Base-by-base conservation (phyloP, 2,888 invertebrate species). In the Xanthorhoe designata region DNA sequence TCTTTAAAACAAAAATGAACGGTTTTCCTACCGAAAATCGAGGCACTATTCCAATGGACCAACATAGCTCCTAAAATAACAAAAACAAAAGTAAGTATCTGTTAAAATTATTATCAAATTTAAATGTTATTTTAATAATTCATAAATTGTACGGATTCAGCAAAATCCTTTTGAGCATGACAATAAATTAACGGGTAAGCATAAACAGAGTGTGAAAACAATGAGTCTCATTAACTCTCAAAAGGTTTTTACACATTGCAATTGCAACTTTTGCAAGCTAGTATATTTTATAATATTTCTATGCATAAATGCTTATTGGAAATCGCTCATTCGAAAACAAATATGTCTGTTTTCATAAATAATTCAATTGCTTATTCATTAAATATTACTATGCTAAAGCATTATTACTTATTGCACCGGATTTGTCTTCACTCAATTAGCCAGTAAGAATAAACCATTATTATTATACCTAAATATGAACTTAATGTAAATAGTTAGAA, bases 201-300 rank as follows among this genome's bases (percentile, higher is more conserved):
- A 56, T 47, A 29, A 47, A 45, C 24, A 56, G 29, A 47, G 24
- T 56, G 45, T 56, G n/a, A 47, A 35, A 42, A 38, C 42, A 24
- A 51, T 29, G 47, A 47, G 38, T 9, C 9, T 53, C 35, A 38
- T 38, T 54, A 4, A 54, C 18, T 54, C 38, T 38, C 38, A 54
- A 54, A 54, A 54, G 38, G 18, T 54, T 51, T 5, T 10, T 54
- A 35, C 15, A 45, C n/a, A n/a, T n/a, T n/a, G n/a, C n/a, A n/a
- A n/a, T n/a, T n/a, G n/a, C n/a, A n/a, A n/a, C n/a, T n/a, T n/a
- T n/a, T 45, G n/a, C 45, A 45, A 15, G 45, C 45, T n/a, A 15
- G 6, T 1, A 3, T 6, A 6, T 15, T 6, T 45, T 45, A 45
- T 10, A n/a, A 3, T 15, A 15, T 45, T 45, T 15, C 6, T 10